Evolutionary conservation across 2,797 vertebrate species (phyloP), one percentile per base, ranked within the genome.

Genomic region (Gymnodraco acuticeps): DNA sequence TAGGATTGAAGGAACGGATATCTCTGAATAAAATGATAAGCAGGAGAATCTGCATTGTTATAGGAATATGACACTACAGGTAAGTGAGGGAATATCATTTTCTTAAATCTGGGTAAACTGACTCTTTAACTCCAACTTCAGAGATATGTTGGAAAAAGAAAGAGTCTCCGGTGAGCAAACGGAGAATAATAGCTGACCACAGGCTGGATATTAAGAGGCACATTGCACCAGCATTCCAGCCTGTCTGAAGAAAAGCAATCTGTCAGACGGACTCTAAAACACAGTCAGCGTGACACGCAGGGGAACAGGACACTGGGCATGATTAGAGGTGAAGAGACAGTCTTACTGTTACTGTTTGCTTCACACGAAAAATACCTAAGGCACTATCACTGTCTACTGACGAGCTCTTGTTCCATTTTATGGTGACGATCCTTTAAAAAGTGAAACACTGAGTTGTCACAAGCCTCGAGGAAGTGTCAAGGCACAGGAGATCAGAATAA

Each of bases 191-290:
- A 65, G 65, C 19, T 54, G 61, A 69, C 50, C 51, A 67, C 38
- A 69, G 65, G 78, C 64, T 68, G 62, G 58, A 67, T 54, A 51
- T 55, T 42, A 72, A 38, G 54, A 72, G 94, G 93, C 92, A 90
- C 89, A 92, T 94, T 96, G 95, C 95, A 95, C 94, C 95, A 95
- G 95, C 92, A 53, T 62, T 73, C 76, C 77, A 70, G 70, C 65
- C 74, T 16, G 68, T 83, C 64, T 81, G 9, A 12, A 55, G 48
- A 63, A 62, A 64, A 19, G 16, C 23, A 59, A 56, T 13, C 42
- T 19, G 58, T 45, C n/a, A 41, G 11, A 41, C 19, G 5, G 42
- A 52, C 61, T 33, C 52, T 41, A 12, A 63, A 62, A 48, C 27
- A 61, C 31, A 46, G 13, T 13, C 27, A 41, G 33, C n/a, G 11